Evolutionary conservation across 2,113 vertebrate genomes (phyloP).

Genomic region (Nibea coibor): DNA sequence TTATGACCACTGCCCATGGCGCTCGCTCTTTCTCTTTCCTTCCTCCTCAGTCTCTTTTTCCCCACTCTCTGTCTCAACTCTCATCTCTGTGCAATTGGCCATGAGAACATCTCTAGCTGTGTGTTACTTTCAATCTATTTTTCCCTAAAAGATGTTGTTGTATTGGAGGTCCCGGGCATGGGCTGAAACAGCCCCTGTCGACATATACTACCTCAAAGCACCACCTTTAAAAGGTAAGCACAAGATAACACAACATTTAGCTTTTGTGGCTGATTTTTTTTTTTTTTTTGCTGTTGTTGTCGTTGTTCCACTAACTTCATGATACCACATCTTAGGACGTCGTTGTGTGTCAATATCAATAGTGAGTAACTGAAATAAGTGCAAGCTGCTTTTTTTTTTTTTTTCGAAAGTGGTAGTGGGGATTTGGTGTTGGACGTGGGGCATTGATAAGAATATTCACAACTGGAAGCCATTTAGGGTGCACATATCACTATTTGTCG

Average conservation of each 20-base stretch:
- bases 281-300: neutral
- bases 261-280: constrained; percentile 51
- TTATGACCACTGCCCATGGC: constrained; percentile 72
- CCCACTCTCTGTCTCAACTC: constrained; percentile 21
- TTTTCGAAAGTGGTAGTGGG: constrained; percentile 68
- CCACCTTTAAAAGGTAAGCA: constrained; percentile 73
- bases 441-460: constrained; percentile 61
- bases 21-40: constrained; percentile 54
- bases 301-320: constrained; percentile 71
- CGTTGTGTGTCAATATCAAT: constrained; percentile 75
- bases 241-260: constrained; percentile 71
- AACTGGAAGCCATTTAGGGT: constrained; percentile 70
- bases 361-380: constrained; percentile 82
- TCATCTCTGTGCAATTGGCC: constrained; percentile 66
- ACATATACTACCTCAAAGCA: constrained; percentile 74
- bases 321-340: constrained; percentile 74
- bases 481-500: constrained; percentile 18
- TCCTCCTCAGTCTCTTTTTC: constrained; percentile 5
- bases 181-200: constrained; percentile 85
- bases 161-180: constrained; percentile 82
- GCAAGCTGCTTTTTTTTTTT: constrained; percentile 84
- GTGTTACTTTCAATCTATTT: constrained; percentile 58
- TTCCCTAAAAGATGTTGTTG: constrained; percentile 70
- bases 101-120: constrained; percentile 70
- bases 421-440: constrained; percentile 65